phyloP scores from a whole-genome alignment of 2,888 invertebrate genomes.

The Germaria angustata region DNA sequence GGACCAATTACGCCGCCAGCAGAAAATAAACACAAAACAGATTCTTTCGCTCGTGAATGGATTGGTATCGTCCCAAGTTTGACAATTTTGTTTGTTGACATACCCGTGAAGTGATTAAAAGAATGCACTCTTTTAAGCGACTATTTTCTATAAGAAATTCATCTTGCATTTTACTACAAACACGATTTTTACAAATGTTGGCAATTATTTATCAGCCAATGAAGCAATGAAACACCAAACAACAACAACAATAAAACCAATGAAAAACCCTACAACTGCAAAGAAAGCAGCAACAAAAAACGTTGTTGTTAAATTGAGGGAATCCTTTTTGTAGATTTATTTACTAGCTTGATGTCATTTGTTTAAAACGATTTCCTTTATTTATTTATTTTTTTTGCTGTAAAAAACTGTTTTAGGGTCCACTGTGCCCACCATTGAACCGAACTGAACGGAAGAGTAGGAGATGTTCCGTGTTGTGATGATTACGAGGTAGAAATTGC shows the following conservation, averaged over 20 bases:
- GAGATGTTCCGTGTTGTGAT: neutral
- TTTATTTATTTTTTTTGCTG: neutral
- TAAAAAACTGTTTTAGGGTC: conserved; percentile 16
- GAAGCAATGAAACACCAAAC: conserved; percentile 63
- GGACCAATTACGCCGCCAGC: too few relatives aligned
- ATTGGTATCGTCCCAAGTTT: too few relatives aligned
- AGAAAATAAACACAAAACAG: too few relatives aligned
- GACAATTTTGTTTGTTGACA: too few relatives aligned
- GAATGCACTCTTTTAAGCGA: neutral
- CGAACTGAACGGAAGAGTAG: conserved; percentile 38
- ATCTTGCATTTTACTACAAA: conserved; percentile 72
- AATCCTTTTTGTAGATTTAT: conserved; percentile 65
- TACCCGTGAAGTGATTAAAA: too few relatives aligned
- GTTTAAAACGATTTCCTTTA: conserved; percentile 40
- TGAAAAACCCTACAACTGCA: conserved; percentile 36
- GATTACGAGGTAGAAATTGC: conserved; percentile 17
- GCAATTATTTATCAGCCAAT: conserved; percentile 76
- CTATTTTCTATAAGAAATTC: conserved; percentile 43
- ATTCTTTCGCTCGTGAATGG: too few relatives aligned
- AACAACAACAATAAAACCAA: too few relatives aligned
- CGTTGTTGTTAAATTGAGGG: conserved; percentile 49
- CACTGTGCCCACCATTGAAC: neutral
- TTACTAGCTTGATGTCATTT: conserved; percentile 64
- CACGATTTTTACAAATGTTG: conserved; percentile 78
- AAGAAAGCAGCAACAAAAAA: conserved; percentile 6